Conservation (phyloP, 2,888 invertebrate genomes). For the Eristalinus sepulchralis region DNA sequence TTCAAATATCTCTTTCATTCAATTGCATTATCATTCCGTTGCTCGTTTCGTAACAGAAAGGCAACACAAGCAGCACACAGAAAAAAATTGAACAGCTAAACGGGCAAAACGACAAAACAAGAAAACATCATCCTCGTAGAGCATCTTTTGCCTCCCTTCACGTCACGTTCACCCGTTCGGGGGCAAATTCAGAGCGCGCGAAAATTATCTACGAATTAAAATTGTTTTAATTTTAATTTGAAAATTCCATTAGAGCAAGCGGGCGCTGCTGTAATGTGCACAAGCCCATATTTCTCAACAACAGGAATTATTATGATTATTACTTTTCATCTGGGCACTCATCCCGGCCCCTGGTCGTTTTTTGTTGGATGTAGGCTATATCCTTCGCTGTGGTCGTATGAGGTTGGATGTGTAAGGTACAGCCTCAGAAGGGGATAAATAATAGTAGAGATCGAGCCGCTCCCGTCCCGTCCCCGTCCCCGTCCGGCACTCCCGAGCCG, state of each 20-base stretch:
- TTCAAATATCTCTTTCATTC: slow-evolving; percentile 53
- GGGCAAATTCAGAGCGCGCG: slow-evolving; percentile 39
- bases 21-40: slow-evolving; percentile 50
- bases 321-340: slow-evolving; percentile 46
- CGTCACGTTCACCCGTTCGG: neutral
- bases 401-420: neutral
- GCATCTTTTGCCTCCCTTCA: slow-evolving; percentile 25
- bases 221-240: slow-evolving; percentile 65
- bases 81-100: slow-evolving; percentile 7
- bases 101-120: neutral
- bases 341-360: neutral
- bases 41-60: neutral
- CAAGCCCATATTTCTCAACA: slow-evolving; percentile 58
- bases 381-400: neutral
- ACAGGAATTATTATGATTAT: slow-evolving; percentile 63
- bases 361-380: neutral
- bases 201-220: slow-evolving; percentile 62
- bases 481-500: no score
- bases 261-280: slow-evolving; percentile 45
- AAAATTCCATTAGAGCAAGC: slow-evolving; percentile 55
- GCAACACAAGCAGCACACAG: neutral
- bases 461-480: no score
- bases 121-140: slow-evolving; percentile 15
- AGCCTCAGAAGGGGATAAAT: slow-evolving; percentile 43
- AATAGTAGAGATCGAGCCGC: slow-evolving; percentile 29